These are phyloP conservation scores for Drosophila insularis DNA, from an alignment of 1,140 invertebrate genomes.

Conservation along the genomic window DNA sequence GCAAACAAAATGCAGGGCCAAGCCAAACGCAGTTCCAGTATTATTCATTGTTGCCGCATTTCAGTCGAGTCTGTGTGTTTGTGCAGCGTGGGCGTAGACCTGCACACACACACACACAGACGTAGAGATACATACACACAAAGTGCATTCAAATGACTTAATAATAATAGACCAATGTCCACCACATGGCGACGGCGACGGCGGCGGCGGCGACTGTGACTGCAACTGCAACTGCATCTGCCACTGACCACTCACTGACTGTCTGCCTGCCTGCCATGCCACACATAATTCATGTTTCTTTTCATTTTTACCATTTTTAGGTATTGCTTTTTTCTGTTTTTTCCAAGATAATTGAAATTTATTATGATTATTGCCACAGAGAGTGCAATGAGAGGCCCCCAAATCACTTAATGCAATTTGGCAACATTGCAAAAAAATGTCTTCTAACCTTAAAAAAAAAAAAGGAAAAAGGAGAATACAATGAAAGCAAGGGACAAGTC, in stretches of 20 bases:
- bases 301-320: conserved; percentile 10
- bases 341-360: conserved; percentile 81
- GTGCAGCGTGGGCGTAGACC: conserved; percentile 2
- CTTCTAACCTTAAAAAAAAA: conserved; percentile 29
- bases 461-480: not conserved
- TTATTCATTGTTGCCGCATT: conserved; percentile 13
- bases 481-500: not conserved
- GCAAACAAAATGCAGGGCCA: conserved; percentile 37
- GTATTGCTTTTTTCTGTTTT: conserved; percentile 32
- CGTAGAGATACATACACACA: conserved; percentile 28
- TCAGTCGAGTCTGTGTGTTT: not conserved
- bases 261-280: not conserved
- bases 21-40: not conserved
- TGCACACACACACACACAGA: not conserved
- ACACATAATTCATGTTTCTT: conserved; percentile 32
- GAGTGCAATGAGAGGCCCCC: conserved; percentile 23
- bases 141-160: conserved; percentile 81
- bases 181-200: not conserved
- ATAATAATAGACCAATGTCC: conserved; percentile 62
- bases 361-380: conserved; percentile 78
- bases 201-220: not conserved
- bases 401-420: conserved; percentile 59
- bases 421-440: conserved; percentile 42
- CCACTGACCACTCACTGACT: too few relatives aligned
- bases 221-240: conserved; percentile 5